Evolutionary conservation across 2,113 vertebrate genomes (phyloP), one percentile per base, ranked within the genome.

Genomic region (Caracal caracal): DNA sequence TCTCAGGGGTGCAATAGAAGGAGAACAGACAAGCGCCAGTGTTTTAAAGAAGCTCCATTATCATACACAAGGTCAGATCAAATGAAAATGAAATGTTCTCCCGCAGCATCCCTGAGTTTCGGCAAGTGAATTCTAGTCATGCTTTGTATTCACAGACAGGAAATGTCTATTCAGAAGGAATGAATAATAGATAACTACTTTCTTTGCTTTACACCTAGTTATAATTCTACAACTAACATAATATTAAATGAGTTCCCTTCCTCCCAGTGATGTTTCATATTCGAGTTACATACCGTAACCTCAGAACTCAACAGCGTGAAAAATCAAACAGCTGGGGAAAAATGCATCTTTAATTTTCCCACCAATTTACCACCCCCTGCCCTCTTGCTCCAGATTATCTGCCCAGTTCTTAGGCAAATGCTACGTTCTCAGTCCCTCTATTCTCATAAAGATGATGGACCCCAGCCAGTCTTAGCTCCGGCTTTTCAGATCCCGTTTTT

Each of bases 151-250:
- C 96, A 95, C 88, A 97, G 97, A 96, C 96, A 98, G 97, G 91
- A 97, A 96, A 96, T 93, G 53, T 95, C 97, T 97, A 82, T 97
- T 96, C 96, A 95, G 96, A 95, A 89, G 65, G 91, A 97, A 97
- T 97, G 96, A 98, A 98, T 98, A 98, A 98, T 97, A 98, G 97
- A 97, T 98, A 97, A 92, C 95, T 95, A 97, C 96, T 97, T 97
- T 97, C 98, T 98, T 98, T 97, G 96, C 97, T 98, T 97, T 97
- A 97, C 13, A 95, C 81, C 97, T 98, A 96, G 97, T 98, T 97
- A 97, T 97, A 97, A 97, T 97, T 97, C 97, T 96, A 98, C 90
- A 97, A 97, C 94, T 97, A 98, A 96, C 94, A 78, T 88, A 91
- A 95, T 96, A 96, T 92, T 97, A 97, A 97, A 97, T 97, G 95